phyloP scores from a whole-genome alignment of 2,888 invertebrate species.

The Hedya salicella region DNA sequence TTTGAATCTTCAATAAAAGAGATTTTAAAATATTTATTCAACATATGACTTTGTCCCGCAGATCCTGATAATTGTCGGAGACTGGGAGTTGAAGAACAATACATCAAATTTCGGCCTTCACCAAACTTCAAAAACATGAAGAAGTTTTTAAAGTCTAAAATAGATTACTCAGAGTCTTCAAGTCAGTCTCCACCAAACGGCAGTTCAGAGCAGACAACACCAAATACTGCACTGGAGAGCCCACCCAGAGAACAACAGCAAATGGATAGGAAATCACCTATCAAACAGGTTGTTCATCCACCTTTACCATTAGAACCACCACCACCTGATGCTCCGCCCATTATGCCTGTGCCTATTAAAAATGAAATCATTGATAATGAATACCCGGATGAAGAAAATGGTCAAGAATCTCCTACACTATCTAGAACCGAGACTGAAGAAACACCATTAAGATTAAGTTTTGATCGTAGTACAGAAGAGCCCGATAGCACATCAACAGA shows the following conservation, averaged over 20 bases:
- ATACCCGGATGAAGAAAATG: slow-evolving; percentile 44
- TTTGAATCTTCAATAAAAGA: no score
- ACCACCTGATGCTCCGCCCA: slow-evolving; percentile 54
- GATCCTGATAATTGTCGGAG: slow-evolving; percentile 47
- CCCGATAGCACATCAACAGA: slow-evolving; percentile 15
- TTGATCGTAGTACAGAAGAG: slow-evolving; percentile 17
- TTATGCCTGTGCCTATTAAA: slow-evolving; percentile 51
- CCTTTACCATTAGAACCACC: slow-evolving; percentile 62
- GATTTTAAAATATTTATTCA: no score
- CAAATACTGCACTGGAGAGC: slow-evolving; percentile 2
- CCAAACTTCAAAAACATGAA: slow-evolving; percentile 73
- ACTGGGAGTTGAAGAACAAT: slow-evolving; percentile 58
- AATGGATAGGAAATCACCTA: slow-evolving; percentile 26
- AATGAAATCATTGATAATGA: slow-evolving; percentile 58
- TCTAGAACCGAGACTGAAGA: slow-evolving; percentile 9
- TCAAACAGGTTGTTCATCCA: slow-evolving; percentile 52
- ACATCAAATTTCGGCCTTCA: slow-evolving; percentile 64
- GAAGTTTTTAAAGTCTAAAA: slow-evolving; percentile 65
- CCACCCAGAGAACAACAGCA: slow-evolving; percentile 7
- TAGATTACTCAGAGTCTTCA: slow-evolving; percentile 53
- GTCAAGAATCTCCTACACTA: slow-evolving; percentile 28
- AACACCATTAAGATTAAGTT: slow-evolving; percentile 12
- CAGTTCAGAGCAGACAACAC: slow-evolving; percentile 11
- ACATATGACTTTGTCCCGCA: no score
- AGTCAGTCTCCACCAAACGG: slow-evolving; percentile 44